Evolutionary conservation across 1,140 invertebrate genomes (phyloP).

Genomic region (Pachypsylla venusta): DNA sequence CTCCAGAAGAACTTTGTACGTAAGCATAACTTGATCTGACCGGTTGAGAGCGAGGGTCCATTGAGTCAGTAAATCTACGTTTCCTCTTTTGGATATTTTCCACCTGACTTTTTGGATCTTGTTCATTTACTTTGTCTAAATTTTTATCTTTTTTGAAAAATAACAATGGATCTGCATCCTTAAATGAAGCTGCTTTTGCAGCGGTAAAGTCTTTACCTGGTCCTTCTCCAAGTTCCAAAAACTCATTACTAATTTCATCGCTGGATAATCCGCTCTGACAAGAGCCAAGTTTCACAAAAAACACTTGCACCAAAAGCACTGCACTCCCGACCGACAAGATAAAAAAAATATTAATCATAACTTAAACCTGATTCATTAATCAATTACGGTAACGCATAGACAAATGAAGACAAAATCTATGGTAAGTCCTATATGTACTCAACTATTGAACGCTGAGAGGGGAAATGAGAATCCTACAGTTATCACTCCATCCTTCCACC

Average conservation of each 20-base stretch:
- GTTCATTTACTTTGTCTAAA: background rate
- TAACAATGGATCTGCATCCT: background rate
- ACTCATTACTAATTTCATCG: background rate
- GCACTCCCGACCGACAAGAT: background rate
- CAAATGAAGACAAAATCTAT: background rate
- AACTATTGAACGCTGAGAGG: background rate
- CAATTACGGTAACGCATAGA: background rate
- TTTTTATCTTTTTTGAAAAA: constrained; percentile 8
- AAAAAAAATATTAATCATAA: background rate
- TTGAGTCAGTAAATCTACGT: background rate
- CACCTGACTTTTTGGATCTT: background rate
- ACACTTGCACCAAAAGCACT: background rate
- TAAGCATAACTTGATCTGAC: constrained; percentile 4
- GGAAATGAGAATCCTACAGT: background rate
- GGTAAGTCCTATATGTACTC: constrained; percentile 3
- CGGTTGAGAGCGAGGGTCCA: background rate
- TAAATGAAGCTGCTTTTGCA: background rate
- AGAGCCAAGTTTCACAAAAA: background rate
- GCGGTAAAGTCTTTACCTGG: background rate
- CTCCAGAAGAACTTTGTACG: background rate
- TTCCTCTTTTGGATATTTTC: background rate
- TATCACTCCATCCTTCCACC: background rate
- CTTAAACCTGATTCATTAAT: background rate
- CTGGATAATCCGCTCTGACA: no score
- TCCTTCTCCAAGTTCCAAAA: constrained; percentile 7